Evolutionary conservation across 1,140 invertebrate genomes (phyloP).

Genomic region (Archegozetes longisetosus): DNA sequence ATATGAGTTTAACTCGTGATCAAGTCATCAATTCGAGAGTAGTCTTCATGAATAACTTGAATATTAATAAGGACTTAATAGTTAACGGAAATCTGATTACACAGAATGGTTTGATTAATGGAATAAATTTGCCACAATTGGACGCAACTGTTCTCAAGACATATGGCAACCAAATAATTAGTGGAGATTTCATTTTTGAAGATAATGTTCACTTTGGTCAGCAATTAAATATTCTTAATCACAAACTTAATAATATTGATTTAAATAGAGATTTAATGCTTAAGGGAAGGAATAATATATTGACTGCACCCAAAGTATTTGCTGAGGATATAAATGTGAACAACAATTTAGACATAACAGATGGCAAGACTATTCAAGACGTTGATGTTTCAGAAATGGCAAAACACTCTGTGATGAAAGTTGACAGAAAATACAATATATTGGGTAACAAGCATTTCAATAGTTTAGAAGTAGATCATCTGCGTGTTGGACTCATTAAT

Average conservation of each 20-base stretch:
- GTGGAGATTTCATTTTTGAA: constrained; percentile 13
- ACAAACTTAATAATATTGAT: not conserved
- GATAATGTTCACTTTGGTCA: not conserved
- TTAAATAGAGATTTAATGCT: not conserved
- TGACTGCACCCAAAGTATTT: constrained; percentile 3
- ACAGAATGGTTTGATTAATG: constrained; percentile 7
- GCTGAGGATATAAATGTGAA: not conserved
- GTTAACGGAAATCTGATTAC: not conserved
- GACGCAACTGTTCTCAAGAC: constrained; percentile 8
- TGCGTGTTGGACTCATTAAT: constrained; percentile 11
- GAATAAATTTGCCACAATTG: constrained; percentile 3
- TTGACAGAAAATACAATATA: not conserved
- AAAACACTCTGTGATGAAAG: constrained; percentile 5
- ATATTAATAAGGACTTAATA: constrained; percentile 5
- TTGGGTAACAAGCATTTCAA: not conserved
- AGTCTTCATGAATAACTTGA: constrained; percentile 2
- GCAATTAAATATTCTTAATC: not conserved
- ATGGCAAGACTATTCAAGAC: constrained; percentile 9
- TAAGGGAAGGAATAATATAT: not conserved
- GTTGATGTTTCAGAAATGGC: constrained; percentile 17
- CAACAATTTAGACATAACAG: constrained; percentile 3
- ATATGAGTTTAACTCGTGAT: constrained; percentile 16
- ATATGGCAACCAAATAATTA: constrained; percentile 8
- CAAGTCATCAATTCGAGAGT: constrained; percentile 12
- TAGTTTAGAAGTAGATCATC: not conserved